Conservation (phyloP, 2,888 invertebrate genomes). For the Pollenia amentaria region DNA sequence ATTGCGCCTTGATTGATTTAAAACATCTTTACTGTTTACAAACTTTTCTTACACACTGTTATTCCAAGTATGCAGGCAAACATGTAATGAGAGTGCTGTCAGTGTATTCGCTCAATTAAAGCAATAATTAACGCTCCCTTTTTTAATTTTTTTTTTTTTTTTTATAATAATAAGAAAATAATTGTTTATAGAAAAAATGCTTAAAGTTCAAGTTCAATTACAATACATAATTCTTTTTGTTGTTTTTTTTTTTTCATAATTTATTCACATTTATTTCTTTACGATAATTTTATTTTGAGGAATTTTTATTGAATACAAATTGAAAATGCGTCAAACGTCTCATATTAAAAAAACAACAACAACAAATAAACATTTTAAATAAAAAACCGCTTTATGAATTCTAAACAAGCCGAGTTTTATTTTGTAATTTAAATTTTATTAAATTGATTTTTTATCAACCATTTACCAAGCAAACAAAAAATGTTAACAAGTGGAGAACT, state of each 20-base stretch:
- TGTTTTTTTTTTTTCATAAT: constrained; percentile 13
- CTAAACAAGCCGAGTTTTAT: constrained; percentile 47
- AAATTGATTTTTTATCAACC: constrained; percentile 32
- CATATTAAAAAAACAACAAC: neutral
- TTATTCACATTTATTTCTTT: constrained; percentile 51
- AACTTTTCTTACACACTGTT: constrained; percentile 3
- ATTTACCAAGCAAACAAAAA: neutral
- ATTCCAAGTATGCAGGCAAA: neutral
- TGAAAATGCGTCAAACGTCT: constrained; percentile 60
- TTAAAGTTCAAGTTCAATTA: constrained; percentile 71
- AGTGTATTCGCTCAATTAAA: constrained; percentile 30
- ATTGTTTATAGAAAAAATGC: constrained; percentile 11
- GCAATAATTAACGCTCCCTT: constrained; percentile 47
- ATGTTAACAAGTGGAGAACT: neutral
- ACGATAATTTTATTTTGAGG: constrained; percentile 29
- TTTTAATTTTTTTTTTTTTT: constrained; percentile 25
- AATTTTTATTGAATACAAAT: constrained; percentile 53
- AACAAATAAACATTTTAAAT: constrained; percentile 23
- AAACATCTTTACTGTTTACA: neutral
- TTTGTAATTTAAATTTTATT: constrained; percentile 54
- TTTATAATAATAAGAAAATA: constrained; percentile 25
- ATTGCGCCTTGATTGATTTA: too few species aligned
- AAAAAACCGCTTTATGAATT: constrained; percentile 59
- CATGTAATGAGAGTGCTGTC: neutral
- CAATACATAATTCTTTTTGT: constrained; percentile 26